phyloP scores from a whole-genome alignment of 2,113 vertebrate genomes.

The Dendropsophus ebraccatus region DNA sequence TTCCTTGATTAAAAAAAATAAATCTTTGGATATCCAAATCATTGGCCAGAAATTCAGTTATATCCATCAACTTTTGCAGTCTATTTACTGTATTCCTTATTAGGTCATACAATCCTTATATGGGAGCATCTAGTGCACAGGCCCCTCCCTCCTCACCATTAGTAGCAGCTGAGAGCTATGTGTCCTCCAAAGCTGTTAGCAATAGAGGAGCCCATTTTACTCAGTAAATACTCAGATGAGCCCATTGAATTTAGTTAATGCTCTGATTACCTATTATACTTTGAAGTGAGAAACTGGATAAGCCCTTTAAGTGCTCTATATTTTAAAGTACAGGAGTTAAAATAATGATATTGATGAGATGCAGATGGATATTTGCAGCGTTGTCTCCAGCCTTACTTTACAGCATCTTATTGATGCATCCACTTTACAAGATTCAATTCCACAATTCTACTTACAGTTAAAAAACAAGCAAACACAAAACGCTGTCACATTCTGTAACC shows the following conservation, averaged over 20 bases:
- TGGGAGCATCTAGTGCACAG: too few species aligned
- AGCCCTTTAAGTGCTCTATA: not conserved
- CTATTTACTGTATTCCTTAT: too few species aligned
- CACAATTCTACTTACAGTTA: constrained; percentile 39
- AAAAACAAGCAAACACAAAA: constrained; percentile 16
- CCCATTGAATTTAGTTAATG: not conserved
- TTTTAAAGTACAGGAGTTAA: not conserved
- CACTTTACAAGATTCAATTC: constrained; percentile 27
- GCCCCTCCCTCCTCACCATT: too few species aligned
- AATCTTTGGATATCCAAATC: too few species aligned
- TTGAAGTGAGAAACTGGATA: not conserved
- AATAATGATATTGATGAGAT: too few species aligned
- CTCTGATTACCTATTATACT: not conserved
- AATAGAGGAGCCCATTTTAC: not conserved
- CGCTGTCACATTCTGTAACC: not conserved
- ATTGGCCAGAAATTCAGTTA: too few species aligned
- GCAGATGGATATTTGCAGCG: not conserved
- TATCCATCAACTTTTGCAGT: too few species aligned
- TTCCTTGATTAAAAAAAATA: too few species aligned
- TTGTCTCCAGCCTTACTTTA: not conserved
- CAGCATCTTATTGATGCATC: not conserved
- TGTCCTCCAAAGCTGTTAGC: too few species aligned
- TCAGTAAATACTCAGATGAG: not conserved
- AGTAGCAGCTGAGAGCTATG: too few species aligned
- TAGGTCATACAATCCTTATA: too few species aligned